A percentile compares a stretch with the other conserved stretches of the same genome.
Evolutionary conservation across 2,113 vertebrate genomes (phyloP).

Genomic region (Zapus hudsonius): DNA sequence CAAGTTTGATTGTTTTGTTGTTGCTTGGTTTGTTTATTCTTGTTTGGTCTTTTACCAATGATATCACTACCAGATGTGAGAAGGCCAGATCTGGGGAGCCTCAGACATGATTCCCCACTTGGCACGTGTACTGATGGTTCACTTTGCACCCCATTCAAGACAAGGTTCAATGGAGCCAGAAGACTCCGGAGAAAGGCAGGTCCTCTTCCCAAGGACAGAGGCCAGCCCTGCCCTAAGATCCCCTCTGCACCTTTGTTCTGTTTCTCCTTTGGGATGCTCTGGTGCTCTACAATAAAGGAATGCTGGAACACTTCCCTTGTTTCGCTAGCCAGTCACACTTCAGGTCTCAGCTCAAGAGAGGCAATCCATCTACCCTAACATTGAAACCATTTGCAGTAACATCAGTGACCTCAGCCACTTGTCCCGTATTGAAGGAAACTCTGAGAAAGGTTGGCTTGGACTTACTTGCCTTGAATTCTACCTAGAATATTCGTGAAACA

Average conservation of each 20-base stretch:
- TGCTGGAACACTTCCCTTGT: background rate
- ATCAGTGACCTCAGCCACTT: background rate
- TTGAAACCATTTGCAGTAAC: background rate
- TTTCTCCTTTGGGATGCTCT: background rate
- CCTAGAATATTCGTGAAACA: background rate
- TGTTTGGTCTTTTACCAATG: background rate
- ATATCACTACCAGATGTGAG: background rate
- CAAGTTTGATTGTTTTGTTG: background rate
- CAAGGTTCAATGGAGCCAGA: background rate
- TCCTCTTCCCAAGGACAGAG: background rate
- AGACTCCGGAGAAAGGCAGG: background rate
- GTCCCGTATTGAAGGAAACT: background rate
- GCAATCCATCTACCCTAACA: background rate
- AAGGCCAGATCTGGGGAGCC: background rate
- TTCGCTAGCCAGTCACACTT: constrained; percentile 26
- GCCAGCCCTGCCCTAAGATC: background rate
- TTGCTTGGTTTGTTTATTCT: background rate
- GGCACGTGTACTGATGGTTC: background rate
- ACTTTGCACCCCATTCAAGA: background rate
- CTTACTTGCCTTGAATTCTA: background rate
- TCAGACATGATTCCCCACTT: background rate
- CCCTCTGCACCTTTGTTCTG: constrained; percentile 1
- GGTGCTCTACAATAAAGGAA: background rate
- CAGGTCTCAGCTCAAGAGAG: background rate
- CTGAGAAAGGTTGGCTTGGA: background rate